phyloP scores from a whole-genome alignment of 2,797 vertebrate species.

The Oreortyx pictus region DNA sequence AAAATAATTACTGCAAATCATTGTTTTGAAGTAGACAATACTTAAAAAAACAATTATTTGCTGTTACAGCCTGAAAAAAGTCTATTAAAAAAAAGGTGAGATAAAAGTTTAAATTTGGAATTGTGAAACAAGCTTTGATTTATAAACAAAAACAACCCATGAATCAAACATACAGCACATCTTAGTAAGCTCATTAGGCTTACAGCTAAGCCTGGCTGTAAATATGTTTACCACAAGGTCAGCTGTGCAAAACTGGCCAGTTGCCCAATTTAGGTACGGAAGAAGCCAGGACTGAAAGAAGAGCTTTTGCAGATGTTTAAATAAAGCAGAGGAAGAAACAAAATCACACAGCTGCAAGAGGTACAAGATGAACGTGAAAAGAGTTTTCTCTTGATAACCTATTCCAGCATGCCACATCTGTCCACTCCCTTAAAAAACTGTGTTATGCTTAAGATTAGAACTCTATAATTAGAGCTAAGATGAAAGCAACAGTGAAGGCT shows the following conservation, averaged over 20 bases:
- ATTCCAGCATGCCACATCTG: not conserved
- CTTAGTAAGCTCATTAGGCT: slow-evolving; percentile 21
- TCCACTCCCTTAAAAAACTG: not conserved
- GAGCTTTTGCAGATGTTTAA: slow-evolving; percentile 15
- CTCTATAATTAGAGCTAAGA: slow-evolving; percentile 49
- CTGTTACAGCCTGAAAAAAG: not conserved
- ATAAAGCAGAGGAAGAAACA: slow-evolving; percentile 38
- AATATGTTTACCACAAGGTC: slow-evolving; percentile 34
- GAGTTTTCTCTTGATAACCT: slow-evolving; percentile 36
- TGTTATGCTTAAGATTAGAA: not conserved
- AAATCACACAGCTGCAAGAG: not conserved
- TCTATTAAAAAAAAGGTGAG: not conserved
- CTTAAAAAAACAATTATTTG: not conserved
- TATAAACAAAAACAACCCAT: not conserved
- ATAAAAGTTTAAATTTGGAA: not conserved
- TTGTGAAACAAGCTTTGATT: not conserved
- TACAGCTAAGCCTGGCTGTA: slow-evolving; percentile 31
- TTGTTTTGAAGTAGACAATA: not conserved
- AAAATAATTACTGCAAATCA: not conserved
- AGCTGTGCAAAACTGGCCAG: slow-evolving; percentile 36
- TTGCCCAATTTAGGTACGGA: not conserved
- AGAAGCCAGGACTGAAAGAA: not conserved
- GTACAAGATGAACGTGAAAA: slow-evolving; percentile 6
- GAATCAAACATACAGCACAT: not conserved
- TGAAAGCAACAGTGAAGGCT: slow-evolving; percentile 38